Conservation (phyloP, 1,140 invertebrate species). For the Drosophila navojoa region DNA sequence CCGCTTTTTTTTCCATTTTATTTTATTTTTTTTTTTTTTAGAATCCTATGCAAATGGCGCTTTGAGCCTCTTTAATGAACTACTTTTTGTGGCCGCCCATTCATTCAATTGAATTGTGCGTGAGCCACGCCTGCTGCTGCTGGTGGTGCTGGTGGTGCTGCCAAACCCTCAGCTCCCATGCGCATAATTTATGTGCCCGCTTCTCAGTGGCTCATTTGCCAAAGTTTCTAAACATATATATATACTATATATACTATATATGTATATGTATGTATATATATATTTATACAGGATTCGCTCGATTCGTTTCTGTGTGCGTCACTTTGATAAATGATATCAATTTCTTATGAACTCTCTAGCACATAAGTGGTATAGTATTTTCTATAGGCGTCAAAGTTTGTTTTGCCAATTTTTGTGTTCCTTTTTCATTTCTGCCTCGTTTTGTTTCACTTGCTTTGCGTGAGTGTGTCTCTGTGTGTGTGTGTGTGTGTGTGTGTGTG, state of each 20-base stretch:
- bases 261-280: neutral
- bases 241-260: conserved; percentile 26
- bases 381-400: conserved; percentile 70
- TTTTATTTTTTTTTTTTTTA: conserved; percentile 5
- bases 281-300: conserved; percentile 20
- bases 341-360: conserved; percentile 71
- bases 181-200: conserved; percentile 65
- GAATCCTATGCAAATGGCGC: conserved; percentile 64
- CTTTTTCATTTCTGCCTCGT: conserved; percentile 15
- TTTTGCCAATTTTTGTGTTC: conserved; percentile 36
- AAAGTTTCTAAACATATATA: conserved; percentile 56
- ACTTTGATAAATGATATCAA: conserved; percentile 81
- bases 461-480: conserved; percentile 7
- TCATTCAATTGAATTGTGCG: conserved; percentile 72
- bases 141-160: neutral
- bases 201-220: conserved; percentile 62
- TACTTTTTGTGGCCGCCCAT: conserved; percentile 60
- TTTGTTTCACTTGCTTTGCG: conserved; percentile 19
- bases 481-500: conserved; percentile 14
- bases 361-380: conserved; percentile 21
- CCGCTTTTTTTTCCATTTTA: neutral
- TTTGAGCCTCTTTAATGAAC: conserved; percentile 73
- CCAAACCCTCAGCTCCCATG: neutral
- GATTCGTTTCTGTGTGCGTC: conserved; percentile 56
- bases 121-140: conserved; percentile 44